Conservation (phyloP, 2,113 vertebrate species). For the Hucho hucho region DNA sequence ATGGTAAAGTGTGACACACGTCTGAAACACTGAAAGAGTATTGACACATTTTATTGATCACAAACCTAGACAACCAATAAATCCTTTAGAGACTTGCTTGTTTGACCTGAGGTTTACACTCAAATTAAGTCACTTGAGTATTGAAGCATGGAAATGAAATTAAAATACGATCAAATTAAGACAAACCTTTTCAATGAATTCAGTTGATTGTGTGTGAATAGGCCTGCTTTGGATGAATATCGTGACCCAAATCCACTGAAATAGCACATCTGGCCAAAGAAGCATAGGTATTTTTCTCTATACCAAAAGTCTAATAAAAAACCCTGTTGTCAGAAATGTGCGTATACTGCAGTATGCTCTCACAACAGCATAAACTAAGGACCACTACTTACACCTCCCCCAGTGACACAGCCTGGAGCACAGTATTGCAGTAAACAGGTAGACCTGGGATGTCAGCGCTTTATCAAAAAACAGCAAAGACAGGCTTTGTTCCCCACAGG, state of each 20-base stretch:
- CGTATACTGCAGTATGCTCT: constrained; percentile 9
- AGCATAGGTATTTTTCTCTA: constrained; percentile 3
- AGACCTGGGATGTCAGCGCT: constrained; percentile 62
- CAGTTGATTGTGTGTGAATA: background rate
- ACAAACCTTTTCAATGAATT: background rate
- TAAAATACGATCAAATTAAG: background rate
- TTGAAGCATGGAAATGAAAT: background rate
- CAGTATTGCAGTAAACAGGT: constrained; percentile 53
- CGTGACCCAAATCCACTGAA: background rate
- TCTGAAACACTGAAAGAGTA: constrained; percentile 54
- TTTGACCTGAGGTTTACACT: constrained; percentile 38
- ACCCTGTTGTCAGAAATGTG: constrained; percentile 43
- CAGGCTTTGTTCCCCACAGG: constrained; percentile 54
- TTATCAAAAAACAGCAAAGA: constrained; percentile 62
- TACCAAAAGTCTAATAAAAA: constrained; percentile 30
- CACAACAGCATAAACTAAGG: constrained; percentile 37
- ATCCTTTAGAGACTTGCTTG: constrained; percentile 22
- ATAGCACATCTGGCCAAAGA: background rate
- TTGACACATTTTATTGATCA: constrained; percentile 64
- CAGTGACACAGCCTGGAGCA: constrained; percentile 16
- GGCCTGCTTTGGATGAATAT: background rate
- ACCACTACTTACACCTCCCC: constrained; percentile 22
- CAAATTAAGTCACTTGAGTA: constrained; percentile 23
- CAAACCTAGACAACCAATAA: constrained; percentile 21
- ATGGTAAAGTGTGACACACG: constrained; percentile 51